phyloP scores from a whole-genome alignment of 2,113 vertebrate genomes.

The Merops nubicus region DNA sequence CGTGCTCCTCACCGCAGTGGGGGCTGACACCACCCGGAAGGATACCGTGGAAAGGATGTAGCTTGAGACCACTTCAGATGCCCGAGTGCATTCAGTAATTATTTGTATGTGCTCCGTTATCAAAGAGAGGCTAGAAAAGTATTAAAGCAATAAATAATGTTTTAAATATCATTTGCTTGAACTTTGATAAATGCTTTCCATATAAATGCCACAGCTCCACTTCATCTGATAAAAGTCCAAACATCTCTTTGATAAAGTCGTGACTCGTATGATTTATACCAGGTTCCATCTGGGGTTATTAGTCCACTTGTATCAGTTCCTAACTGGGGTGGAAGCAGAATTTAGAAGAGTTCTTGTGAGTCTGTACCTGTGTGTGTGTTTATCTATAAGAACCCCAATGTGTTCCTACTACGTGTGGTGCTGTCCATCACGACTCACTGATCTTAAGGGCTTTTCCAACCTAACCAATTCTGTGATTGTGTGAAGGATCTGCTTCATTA shows the following conservation, averaged over 20 bases:
- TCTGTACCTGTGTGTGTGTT: neutral
- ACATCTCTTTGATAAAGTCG: neutral
- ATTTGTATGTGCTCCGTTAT: neutral
- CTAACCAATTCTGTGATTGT: too few species aligned
- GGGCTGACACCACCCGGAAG: neutral
- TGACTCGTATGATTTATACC: neutral
- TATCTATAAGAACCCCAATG: neutral
- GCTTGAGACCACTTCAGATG: neutral
- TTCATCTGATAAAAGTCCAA: neutral
- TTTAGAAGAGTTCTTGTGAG: neutral
- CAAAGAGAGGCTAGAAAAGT: slow-evolving; percentile 34
- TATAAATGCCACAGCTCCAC: slow-evolving; percentile 7
- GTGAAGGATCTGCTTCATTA: neutral
- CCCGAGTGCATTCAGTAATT: neutral
- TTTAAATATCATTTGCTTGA: slow-evolving; percentile 42
- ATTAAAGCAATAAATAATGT: slow-evolving; percentile 53
- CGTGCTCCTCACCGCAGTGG: too few species aligned
- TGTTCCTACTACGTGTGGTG: neutral
- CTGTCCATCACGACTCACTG: neutral
- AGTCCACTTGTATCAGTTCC: neutral
- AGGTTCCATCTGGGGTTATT: neutral
- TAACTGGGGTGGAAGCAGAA: neutral
- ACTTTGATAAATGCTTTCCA: slow-evolving; percentile 46
- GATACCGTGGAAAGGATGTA: neutral
- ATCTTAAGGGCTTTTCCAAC: too few species aligned